Percentiles rank a stretch among this genome's conserved stretches.
Evolutionary conservation across 2,797 vertebrate species (phyloP).

Genomic region (Ptychadena robeensis): DNA sequence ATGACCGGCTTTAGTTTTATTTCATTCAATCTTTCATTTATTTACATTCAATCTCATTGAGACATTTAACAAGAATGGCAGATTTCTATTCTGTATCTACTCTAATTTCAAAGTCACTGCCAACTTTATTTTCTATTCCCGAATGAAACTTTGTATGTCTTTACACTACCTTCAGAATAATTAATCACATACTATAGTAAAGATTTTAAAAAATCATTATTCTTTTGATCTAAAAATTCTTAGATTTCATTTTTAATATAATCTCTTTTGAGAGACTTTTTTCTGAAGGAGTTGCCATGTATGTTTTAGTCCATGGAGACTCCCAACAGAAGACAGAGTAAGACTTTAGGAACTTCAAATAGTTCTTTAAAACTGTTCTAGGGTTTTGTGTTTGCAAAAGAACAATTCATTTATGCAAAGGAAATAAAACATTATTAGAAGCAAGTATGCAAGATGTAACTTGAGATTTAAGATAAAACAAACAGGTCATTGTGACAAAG

Average conservation of each 20-base stretch:
- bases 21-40: constrained; percentile 36
- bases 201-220: constrained; percentile 80
- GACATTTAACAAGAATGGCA: constrained; percentile 53
- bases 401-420: constrained; percentile 59
- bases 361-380: constrained; percentile 64
- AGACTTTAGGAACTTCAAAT: constrained; percentile 68
- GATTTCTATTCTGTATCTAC: constrained; percentile 54
- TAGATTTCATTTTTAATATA: constrained; percentile 82
- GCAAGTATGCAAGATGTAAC: constrained; percentile 19
- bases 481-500: constrained; percentile 49
- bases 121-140: constrained; percentile 69
- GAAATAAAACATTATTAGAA: constrained; percentile 61
- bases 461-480: constrained; percentile 48
- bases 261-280: constrained; percentile 72
- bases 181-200: constrained; percentile 76
- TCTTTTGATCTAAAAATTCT: constrained; percentile 83
- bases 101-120: constrained; percentile 73
- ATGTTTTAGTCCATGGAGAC: constrained; percentile 73
- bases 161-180: constrained; percentile 78
- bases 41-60: constrained; percentile 35
- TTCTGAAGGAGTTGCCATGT: constrained; percentile 74
- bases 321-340: constrained; percentile 65
- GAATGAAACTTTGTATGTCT: constrained; percentile 72
- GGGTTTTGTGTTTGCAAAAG: constrained; percentile 65
- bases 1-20: no score